These are phyloP conservation scores for Erebia ligea DNA, from an alignment of 2,888 invertebrate species.

Conservation along the genomic window DNA sequence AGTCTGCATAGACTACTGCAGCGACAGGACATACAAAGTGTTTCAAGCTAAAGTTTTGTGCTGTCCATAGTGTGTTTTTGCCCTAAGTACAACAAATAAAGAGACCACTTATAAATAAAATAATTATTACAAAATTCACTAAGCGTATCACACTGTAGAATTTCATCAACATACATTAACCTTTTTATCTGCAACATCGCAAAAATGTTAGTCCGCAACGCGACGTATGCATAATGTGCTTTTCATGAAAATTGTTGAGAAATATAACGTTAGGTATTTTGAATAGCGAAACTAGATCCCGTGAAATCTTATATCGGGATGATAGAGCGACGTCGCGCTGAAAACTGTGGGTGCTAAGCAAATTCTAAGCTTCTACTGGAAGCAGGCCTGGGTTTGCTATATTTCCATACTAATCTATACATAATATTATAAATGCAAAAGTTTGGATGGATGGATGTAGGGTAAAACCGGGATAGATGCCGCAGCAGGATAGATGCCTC, in stretches of 20 bases:
- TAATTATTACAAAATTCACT: neutral
- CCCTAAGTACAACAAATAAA: too few species aligned
- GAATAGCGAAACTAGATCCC: slow-evolving; percentile 36
- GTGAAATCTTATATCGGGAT: slow-evolving; percentile 44
- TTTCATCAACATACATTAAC: neutral
- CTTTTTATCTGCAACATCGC: neutral
- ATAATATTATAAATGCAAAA: too few species aligned
- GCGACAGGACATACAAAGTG: too few species aligned
- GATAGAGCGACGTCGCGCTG: slow-evolving; percentile 14
- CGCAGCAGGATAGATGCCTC: too few species aligned
- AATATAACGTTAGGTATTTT: slow-evolving; percentile 37
- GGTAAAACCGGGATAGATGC: too few species aligned
- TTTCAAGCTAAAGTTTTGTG: too few species aligned
- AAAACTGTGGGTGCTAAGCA: neutral
- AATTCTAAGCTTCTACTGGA: neutral
- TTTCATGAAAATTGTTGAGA: slow-evolving; percentile 36
- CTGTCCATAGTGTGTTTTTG: too few species aligned
- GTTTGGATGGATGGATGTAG: too few species aligned
- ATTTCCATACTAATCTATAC: too few species aligned
- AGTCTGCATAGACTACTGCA: too few species aligned
- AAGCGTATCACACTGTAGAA: neutral
- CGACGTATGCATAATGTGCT: slow-evolving; percentile 9
- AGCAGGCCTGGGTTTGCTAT: too few species aligned
- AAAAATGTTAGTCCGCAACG: neutral
- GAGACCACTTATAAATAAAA: neutral